Base-by-base conservation (phyloP, 2,888 invertebrate species). In the Philhelius pedissequus region DNA sequence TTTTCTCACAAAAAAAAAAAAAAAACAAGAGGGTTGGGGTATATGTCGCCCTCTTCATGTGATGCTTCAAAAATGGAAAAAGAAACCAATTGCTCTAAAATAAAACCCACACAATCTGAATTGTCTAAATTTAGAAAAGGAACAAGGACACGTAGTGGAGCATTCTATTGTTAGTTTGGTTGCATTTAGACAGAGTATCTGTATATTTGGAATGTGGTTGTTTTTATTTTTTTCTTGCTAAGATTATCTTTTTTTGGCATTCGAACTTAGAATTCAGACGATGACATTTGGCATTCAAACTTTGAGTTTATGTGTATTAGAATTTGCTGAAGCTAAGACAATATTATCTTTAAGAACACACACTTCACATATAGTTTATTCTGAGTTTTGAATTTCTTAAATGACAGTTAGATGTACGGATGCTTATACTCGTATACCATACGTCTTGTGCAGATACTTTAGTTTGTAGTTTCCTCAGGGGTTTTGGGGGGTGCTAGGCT, bases 51-150 rank as follows among this genome's bases (percentile, higher is more conserved):
- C 13, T 25, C 27, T 43, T 32, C 5, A 50, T 48, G 13, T 52
- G 45, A 35, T 18, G 48, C 32, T 56, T 40, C 18, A 64, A 81
- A 64, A 62, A 45, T 18, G 25, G 2, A 30, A 68, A 82, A 43
- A 35, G 15, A 43, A 62, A 74, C 30, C 77, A 69, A 54, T 71
- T 78, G 78, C 32, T 77, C 54, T 82, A 73, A 78, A 82, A 83
- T 22, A 32, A 62, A 30, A 45, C 18, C 48, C 32, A 32, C 45
- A 64, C 62, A 25, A 4, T 8, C 52, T 62, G 27, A 40, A n/a
- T n/a, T n/a, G 35, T 73, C 74, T 83, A 74, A 54, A 69, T 38
- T 78, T 74, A 69, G 68, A 79, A 79, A 58, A 69, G 40, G 69
- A 62, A 75, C 69, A 79, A 82, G 82, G 82, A 78, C 78, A 69